Evolutionary conservation across 2,113 vertebrate genomes (phyloP).

Genomic region (Notothenia coriiceps): DNA sequence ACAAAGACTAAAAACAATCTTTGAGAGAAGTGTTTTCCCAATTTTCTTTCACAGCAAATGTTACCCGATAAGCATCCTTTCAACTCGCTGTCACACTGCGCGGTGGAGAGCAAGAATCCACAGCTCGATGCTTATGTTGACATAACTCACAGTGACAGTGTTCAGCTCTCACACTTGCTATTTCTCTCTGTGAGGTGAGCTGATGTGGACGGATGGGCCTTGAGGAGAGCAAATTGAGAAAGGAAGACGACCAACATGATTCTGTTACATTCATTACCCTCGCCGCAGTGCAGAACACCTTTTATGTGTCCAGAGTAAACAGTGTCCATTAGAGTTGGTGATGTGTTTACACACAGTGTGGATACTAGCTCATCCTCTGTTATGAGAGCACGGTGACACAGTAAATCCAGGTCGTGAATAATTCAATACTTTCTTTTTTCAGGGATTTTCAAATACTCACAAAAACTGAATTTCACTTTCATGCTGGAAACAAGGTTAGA

Average conservation of each 20-base stretch:
- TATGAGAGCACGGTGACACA: background rate
- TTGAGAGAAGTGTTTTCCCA: conserved; percentile 27
- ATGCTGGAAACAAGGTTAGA: background rate
- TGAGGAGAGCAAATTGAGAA: conserved; percentile 17
- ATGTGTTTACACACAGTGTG: background rate
- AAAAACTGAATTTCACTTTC: background rate
- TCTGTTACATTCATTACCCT: conserved; percentile 29
- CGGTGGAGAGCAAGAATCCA: conserved; percentile 8
- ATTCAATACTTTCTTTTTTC: background rate
- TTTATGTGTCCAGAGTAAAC: background rate
- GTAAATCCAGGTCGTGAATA: background rate
- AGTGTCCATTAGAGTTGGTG: background rate
- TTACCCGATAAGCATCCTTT: conserved; percentile 26
- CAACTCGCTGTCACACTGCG: conserved; percentile 28
- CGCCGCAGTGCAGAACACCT: background rate
- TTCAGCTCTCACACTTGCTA: background rate
- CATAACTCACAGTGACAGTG: conserved; percentile 12
- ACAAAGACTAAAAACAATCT: conserved; percentile 11
- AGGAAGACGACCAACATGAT: conserved; percentile 25
- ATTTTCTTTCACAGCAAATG: conserved; percentile 41
- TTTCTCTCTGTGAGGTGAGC: conserved; percentile 23
- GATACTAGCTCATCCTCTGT: background rate
- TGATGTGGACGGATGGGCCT: conserved; percentile 31
- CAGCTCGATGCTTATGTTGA: conserved; percentile 15
- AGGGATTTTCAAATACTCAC: background rate